phyloP scores from a whole-genome alignment of 2,888 invertebrate genomes.

The Pheosia gnoma region DNA sequence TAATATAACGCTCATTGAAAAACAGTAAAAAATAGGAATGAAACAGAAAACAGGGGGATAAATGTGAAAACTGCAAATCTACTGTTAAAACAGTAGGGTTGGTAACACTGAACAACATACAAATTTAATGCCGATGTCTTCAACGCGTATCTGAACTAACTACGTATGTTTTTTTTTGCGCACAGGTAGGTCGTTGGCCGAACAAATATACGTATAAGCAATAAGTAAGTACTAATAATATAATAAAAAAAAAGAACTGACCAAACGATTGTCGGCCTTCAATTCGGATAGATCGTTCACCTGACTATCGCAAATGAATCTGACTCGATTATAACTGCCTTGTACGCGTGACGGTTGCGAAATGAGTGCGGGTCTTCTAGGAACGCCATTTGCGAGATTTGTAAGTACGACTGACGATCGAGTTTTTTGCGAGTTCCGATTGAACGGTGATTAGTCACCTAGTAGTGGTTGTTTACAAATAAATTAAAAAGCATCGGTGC shows the following conservation, averaged over 20 bases:
- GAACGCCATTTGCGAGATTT: slow-evolving; percentile 16
- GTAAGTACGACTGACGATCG: slow-evolving; percentile 21
- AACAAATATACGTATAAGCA: slow-evolving; percentile 55
- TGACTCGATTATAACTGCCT: slow-evolving; percentile 53
- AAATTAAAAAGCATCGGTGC: slow-evolving; percentile 18
- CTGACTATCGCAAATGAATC: slow-evolving; percentile 62
- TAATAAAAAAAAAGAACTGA: slow-evolving; percentile 72
- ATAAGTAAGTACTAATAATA: slow-evolving; percentile 58
- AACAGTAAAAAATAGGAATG: too few species aligned
- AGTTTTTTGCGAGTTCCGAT: slow-evolving; percentile 25
- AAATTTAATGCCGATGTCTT: slow-evolving; percentile 33
- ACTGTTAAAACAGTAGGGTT: too few species aligned
- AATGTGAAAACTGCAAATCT: too few species aligned
- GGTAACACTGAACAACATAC: slow-evolving; percentile 31
- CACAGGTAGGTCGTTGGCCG: slow-evolving; percentile 61
- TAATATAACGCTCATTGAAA: too few species aligned
- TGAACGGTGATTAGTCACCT: slow-evolving; percentile 30
- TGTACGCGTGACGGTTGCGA: slow-evolving; percentile 50
- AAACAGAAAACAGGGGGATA: too few species aligned
- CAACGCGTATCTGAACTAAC: slow-evolving; percentile 25
- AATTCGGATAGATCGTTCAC: slow-evolving; percentile 75
- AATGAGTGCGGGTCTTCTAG: slow-evolving; percentile 32
- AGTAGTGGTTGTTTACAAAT: slow-evolving; percentile 36
- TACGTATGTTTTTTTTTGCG: slow-evolving; percentile 49
- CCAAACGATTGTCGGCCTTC: slow-evolving; percentile 76